A percentile compares a stretch with the other conserved stretches of the same genome.
phyloP scores from a whole-genome alignment of 2,888 invertebrate genomes.

The Calliopum simillimum region DNA sequence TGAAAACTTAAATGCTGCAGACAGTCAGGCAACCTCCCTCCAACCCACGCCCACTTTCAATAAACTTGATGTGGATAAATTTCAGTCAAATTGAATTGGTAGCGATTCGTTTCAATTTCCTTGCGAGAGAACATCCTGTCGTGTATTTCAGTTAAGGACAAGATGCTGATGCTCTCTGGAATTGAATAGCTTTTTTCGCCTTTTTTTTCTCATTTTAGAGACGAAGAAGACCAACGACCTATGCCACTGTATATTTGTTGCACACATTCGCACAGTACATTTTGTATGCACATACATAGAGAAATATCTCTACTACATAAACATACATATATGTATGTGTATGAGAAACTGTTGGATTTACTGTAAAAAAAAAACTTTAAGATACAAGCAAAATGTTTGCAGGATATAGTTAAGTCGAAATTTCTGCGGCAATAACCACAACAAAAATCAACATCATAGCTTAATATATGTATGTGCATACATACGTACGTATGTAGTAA shows the following conservation, averaged over 20 bases:
- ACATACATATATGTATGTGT: constrained; percentile 2
- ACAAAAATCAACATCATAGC: constrained; percentile 1
- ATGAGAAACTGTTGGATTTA: background rate
- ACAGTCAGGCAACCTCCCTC: too few species aligned
- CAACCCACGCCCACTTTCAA: too few species aligned
- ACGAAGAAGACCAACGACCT: constrained; percentile 33
- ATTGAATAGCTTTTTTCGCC: too few species aligned
- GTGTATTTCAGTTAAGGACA: too few species aligned
- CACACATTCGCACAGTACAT: constrained; percentile 13
- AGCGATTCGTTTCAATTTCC: constrained; percentile 32
- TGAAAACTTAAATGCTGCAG: too few species aligned
- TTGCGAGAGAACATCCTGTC: background rate
- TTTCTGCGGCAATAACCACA: background rate
- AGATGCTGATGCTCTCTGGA: too few species aligned
- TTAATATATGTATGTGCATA: background rate
- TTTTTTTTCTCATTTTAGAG: background rate
- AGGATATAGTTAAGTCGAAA: background rate
- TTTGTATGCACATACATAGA: too few species aligned
- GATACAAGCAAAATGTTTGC: constrained; percentile 19
- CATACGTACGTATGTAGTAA: background rate
- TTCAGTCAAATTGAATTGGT: constrained; percentile 20
- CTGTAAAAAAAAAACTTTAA: constrained; percentile 24
- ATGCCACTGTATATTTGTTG: constrained; percentile 22
- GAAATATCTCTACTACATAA: background rate
- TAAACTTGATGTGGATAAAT: constrained; percentile 1